phyloP scores from a whole-genome alignment of 2,888 invertebrate genomes.

The Eilema griseolum region DNA sequence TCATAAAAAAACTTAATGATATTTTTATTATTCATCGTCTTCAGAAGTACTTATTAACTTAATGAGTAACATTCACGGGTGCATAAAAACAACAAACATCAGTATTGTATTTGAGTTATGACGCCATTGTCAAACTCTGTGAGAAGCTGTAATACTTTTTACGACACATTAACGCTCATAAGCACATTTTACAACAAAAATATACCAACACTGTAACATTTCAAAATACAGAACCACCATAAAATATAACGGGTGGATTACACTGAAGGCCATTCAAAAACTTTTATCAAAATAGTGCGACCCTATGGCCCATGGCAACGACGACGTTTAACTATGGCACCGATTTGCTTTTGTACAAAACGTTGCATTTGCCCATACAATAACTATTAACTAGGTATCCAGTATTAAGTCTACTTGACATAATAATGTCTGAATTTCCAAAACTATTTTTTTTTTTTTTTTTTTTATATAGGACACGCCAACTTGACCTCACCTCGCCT shows the following conservation, averaged over 20 bases:
- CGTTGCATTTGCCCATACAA: conserved; percentile 50
- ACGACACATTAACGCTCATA: neutral
- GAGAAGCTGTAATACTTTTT: conserved; percentile 10
- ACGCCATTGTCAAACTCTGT: conserved; percentile 2
- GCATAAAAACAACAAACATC: neutral
- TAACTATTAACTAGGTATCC: conserved; percentile 53
- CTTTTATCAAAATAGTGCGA: conserved; percentile 78
- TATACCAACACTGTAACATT: conserved; percentile 30
- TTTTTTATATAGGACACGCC: no score
- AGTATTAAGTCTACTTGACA: no score
- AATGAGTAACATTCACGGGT: neutral
- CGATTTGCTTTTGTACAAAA: conserved; percentile 48
- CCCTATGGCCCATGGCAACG: conserved; percentile 41
- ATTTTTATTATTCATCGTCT: no score
- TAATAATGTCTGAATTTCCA: neutral
- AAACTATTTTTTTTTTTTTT: no score
- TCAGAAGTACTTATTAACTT: no score
- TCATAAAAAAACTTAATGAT: no score
- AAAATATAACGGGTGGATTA: conserved; percentile 40
- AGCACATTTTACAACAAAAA: conserved; percentile 31
- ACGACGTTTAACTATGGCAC: conserved; percentile 15
- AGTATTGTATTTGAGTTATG: neutral
- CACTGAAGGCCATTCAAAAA: conserved; percentile 64
- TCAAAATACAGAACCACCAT: conserved; percentile 22
- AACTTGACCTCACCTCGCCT: no score